Percentiles rank a stretch among this genome's conserved stretches.
Evolutionary conservation across 2,113 vertebrate species (phyloP).

Genomic region (Brienomyrus brachyistius): DNA sequence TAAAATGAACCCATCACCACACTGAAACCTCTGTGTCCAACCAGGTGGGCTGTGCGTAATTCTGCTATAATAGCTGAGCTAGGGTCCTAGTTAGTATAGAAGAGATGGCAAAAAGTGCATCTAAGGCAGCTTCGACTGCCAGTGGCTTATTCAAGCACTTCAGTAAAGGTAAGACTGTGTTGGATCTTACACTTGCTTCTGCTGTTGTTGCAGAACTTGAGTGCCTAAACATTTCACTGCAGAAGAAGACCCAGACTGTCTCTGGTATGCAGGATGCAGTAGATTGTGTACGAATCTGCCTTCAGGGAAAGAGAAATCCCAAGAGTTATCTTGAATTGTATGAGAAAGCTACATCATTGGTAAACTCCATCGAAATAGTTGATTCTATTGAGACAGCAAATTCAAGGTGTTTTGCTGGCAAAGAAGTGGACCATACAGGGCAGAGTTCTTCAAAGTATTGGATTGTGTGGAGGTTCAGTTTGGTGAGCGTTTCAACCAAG

Average conservation of each 20-base stretch:
- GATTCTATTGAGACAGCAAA: too few species aligned
- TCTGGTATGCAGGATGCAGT: not conserved
- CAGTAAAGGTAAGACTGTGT: conserved; percentile 15
- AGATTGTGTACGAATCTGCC: too few species aligned
- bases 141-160: conserved; percentile 19
- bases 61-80: conserved; percentile 15
- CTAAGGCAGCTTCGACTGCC: not conserved
- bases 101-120: conserved; percentile 12
- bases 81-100: conserved; percentile 5
- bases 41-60: conserved; percentile 12
- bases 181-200: conserved; percentile 18
- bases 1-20: not conserved
- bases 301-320: too few species aligned
- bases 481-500: too few species aligned
- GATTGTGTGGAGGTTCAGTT: too few species aligned
- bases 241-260: not conserved
- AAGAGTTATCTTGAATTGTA: too few species aligned
- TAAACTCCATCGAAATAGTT: too few species aligned
- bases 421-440: too few species aligned
- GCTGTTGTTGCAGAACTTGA: conserved; percentile 5
- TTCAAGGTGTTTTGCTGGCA: too few species aligned
- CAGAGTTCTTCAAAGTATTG: too few species aligned
- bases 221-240: conserved; percentile 14
- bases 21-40: conserved; percentile 16
- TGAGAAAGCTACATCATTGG: too few species aligned